Percentiles rank a stretch among this genome's conserved stretches.
These are phyloP conservation scores for Dione juno DNA, from an alignment of 2,888 invertebrate species.

Conservation along the genomic window DNA sequence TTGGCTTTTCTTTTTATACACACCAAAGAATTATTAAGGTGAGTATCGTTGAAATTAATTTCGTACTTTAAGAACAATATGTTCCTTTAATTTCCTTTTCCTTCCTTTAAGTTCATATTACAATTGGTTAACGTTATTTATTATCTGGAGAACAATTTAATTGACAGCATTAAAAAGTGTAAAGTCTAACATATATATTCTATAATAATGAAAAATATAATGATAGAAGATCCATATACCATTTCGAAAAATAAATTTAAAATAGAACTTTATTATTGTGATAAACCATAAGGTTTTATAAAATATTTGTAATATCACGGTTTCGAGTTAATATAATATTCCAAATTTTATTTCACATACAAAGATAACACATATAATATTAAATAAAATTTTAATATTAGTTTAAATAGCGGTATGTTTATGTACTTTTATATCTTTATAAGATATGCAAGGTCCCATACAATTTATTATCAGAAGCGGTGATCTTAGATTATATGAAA, in stretches of 20 bases:
- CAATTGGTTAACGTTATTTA: too few relatives aligned
- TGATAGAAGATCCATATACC: too few relatives aligned
- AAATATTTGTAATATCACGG: not conserved
- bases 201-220: too few relatives aligned
- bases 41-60: conserved; percentile 47
- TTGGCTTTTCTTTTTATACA: conserved; percentile 47
- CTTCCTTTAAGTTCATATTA: too few relatives aligned
- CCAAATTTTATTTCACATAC: not conserved
- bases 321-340: not conserved
- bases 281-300: too few relatives aligned
- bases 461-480: not conserved
- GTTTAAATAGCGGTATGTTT: not conserved
- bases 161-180: too few relatives aligned
- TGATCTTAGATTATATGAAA: conserved; percentile 5
- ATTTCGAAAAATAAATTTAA: too few relatives aligned
- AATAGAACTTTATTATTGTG: too few relatives aligned
- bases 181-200: too few relatives aligned
- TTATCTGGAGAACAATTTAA: too few relatives aligned
- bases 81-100: too few relatives aligned
- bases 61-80: not conserved
- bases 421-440: not conserved
- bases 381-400: not conserved
- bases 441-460: not conserved
- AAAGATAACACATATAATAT: not conserved
- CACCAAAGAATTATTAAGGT: conserved; percentile 78